Conservation (phyloP, 2,113 vertebrate genomes). For the Lophochroa leadbeateri region DNA sequence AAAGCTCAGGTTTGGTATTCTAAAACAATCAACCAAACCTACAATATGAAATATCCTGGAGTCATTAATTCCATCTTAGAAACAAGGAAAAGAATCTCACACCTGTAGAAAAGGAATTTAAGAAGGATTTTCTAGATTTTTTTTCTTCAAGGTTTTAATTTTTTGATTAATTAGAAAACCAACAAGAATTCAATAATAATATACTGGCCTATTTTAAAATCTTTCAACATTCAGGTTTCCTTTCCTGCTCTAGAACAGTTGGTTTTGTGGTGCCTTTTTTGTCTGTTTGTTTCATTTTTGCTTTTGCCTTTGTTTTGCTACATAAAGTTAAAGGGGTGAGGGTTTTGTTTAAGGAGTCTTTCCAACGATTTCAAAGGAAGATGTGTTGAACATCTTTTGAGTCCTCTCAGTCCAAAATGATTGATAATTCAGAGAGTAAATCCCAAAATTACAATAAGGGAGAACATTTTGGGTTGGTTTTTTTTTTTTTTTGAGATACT, state of each 20-base stretch:
- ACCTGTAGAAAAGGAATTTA: neutral
- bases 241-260: neutral
- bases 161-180: neutral
- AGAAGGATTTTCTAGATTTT: neutral
- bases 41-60: neutral
- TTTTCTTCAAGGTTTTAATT: neutral
- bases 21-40: neutral
- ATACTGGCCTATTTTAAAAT: neutral
- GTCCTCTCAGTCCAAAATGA: neutral
- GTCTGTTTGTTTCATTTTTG: neutral
- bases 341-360: neutral
- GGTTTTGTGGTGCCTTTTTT: rapidly evolving
- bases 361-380: neutral
- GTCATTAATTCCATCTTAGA: neutral
- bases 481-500: neutral
- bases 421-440: neutral
- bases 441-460: neutral
- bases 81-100: neutral
- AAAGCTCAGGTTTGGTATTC: neutral
- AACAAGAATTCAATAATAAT: neutral
- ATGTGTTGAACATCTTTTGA: neutral
- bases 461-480: neutral
- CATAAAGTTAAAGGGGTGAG: neutral
- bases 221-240: neutral
- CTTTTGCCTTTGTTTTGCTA: neutral